phyloP scores from a whole-genome alignment of 2,113 vertebrate genomes.

The Dascyllus trimaculatus region DNA sequence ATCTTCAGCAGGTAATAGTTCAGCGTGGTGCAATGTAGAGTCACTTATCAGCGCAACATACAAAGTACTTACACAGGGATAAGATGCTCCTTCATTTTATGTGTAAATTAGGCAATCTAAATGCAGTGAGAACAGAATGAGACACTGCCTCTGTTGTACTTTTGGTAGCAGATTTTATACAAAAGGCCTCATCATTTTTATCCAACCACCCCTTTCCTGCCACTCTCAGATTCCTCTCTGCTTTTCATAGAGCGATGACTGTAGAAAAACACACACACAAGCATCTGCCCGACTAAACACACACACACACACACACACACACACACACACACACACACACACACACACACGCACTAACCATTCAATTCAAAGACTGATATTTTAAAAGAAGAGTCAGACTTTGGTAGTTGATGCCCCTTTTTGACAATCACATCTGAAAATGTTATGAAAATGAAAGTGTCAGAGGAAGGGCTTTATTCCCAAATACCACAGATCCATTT shows the following conservation, averaged over 20 bases:
- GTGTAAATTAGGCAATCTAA: conserved; percentile 79
- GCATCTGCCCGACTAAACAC: not conserved
- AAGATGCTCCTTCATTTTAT: conserved; percentile 59
- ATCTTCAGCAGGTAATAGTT: conserved; percentile 46
- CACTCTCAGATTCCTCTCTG: conserved; percentile 30
- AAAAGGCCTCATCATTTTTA: conserved; percentile 65
- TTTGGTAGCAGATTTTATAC: conserved; percentile 56
- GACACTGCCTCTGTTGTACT: conserved; percentile 55
- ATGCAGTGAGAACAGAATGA: conserved; percentile 66
- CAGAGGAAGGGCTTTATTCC: conserved; percentile 4
- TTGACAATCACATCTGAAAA: conserved; percentile 18
- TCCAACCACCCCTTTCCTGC: conserved; percentile 44
- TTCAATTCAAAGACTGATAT: conserved; percentile 37
- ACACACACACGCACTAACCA: not conserved
- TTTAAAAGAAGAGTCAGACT: conserved; percentile 33
- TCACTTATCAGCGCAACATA: conserved; percentile 52
- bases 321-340: conserved; percentile 8
- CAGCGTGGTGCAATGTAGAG: conserved; percentile 33
- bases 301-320: conserved; percentile 13
- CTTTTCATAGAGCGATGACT: conserved; percentile 33
- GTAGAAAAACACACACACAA: conserved; percentile 16
- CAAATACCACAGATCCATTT: conserved; percentile 38
- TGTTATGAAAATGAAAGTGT: conserved; percentile 36
- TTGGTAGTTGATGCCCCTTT: conserved; percentile 11
- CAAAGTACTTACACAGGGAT: conserved; percentile 42